Evolutionary conservation across 1,140 invertebrate genomes (phyloP), one percentile per base, ranked within the genome.

Genomic region (Diabrotica undecimpunctata): DNA sequence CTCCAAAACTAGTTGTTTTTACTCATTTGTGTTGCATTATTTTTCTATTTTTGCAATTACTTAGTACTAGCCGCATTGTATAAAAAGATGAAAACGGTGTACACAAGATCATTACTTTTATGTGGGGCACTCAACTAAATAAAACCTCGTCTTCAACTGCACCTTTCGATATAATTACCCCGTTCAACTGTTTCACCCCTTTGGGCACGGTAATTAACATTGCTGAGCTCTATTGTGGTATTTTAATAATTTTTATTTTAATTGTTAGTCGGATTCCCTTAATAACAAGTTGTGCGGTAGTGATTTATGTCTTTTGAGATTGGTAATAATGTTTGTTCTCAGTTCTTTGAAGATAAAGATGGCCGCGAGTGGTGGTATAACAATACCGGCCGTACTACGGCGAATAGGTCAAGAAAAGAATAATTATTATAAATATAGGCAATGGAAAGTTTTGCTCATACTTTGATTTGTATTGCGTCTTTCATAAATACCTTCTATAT

Each of bases 121-220:
- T 25, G 25, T 25, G 25, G 25, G 25, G 25, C 25, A 25, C 25
- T 25, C 25, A 25, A 25, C 25, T 25, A 25, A 25, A 25, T 4
- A 25, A 25, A 25, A 25, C 25, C 25, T 25, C 4, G 1, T 25
- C 4, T 25, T 25, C 25, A 25, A 25, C 25, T 25, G 25, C 25
- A 25, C 55, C 57, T 13, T n/a, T 14, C 56, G 25, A 64, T 9
- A 54, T 35, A 64, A 51, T 39, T 54, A 55, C 63, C 25, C 55
- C 13, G 13, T 36, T 46, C 41, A 46, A 8, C 41, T 46, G 57
- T 61, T 54, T 38, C 57, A 52, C n/a, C 53, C 46, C 50, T 25
- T 54, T 41, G 53, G 41, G 41, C 41, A 46, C n/a, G n/a, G n/a
- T n/a, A 46, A 46, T 46, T 46, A 46, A 46, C 41, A n/a, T 46